Evolutionary conservation across 1,140 invertebrate species (phyloP), one percentile per base, ranked within the genome.

Genomic region (Vanessa atalanta): DNA sequence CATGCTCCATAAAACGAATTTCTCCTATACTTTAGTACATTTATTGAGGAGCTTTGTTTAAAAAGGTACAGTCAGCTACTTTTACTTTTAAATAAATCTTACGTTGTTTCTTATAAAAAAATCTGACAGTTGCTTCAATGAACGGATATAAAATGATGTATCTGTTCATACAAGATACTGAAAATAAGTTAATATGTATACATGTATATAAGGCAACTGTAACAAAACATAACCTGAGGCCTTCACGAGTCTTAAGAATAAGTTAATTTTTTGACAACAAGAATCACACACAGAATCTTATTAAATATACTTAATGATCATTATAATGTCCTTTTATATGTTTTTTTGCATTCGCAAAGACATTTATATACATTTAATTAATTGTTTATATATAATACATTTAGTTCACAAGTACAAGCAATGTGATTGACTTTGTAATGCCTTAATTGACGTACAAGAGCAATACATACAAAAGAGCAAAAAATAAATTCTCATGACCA

Each of bases 371-470:
- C 23, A 0, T 12, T 23, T 16, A 57, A 14, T 8, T 23, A 16
- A 43, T 43, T 43, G 37, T 43, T 43, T 9, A n/a, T 48, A 50
- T 47, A 66, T 31, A 31, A 48, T 66, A 66, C 68, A 70, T 13
- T 47, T 63, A 70, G 20, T 26, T 61, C 31, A 50, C 68, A 50
- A 13, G 37, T 47, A 47, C 11, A 68, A 68, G 67, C 67, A 55
- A 47, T 13, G 20, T 47, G 13, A 61, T 70, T 70, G 12, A 70
- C 57, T 31, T 2, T 47, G 12, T 61, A 47, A 70, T 37, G 57
- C 47, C 68, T 48, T 70, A 70, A 70, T 61, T 70, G 68, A 70
- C 57, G 26, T 50, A 57, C 11, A 69, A 47, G 47, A 70, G 68
- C 47, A 47, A 50, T 60, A 37, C 1, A 37, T 51, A 48, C 53